phyloP scores from a whole-genome alignment of 2,113 vertebrate species.

The Gopherus evgoodei region DNA sequence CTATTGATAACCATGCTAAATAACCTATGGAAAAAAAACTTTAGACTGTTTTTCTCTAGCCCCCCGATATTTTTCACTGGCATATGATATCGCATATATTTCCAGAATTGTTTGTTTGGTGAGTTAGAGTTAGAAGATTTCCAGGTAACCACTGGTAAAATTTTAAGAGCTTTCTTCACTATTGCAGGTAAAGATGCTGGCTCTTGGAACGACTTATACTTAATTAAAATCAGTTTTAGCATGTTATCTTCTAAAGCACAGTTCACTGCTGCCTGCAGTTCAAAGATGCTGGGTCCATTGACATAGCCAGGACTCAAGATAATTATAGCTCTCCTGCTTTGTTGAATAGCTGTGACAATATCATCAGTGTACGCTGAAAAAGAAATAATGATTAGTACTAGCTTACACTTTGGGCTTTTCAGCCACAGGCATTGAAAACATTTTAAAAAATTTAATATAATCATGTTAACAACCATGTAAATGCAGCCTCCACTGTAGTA shows the following conservation, averaged over 20 bases:
- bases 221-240: conserved; percentile 82
- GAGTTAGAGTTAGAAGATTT: conserved; percentile 62
- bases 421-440: background rate
- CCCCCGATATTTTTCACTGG: conserved; percentile 69
- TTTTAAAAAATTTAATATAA: background rate
- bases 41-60: background rate
- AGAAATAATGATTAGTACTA: background rate
- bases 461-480: background rate
- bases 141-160: conserved; percentile 85
- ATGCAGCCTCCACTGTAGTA: background rate
- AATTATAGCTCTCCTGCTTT: conserved; percentile 85
- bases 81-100: conserved; percentile 82
- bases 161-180: conserved; percentile 84
- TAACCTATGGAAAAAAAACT: conserved; percentile 3
- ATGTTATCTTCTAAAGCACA: conserved; percentile 78
- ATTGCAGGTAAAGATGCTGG: conserved; percentile 78
- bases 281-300: conserved; percentile 82
- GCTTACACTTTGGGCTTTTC: background rate
- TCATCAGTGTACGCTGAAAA: conserved; percentile 88
- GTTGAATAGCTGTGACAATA: conserved; percentile 83
- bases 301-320: conserved; percentile 87
- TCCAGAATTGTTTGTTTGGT: conserved; percentile 84
- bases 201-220: conserved; percentile 77
- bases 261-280: conserved; percentile 88
- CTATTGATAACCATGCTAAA: background rate